A percentile compares a stretch with the other conserved stretches of the same genome.
Conservation (phyloP, 2,113 vertebrate genomes). For the Heloderma charlesbogerti region DNA sequence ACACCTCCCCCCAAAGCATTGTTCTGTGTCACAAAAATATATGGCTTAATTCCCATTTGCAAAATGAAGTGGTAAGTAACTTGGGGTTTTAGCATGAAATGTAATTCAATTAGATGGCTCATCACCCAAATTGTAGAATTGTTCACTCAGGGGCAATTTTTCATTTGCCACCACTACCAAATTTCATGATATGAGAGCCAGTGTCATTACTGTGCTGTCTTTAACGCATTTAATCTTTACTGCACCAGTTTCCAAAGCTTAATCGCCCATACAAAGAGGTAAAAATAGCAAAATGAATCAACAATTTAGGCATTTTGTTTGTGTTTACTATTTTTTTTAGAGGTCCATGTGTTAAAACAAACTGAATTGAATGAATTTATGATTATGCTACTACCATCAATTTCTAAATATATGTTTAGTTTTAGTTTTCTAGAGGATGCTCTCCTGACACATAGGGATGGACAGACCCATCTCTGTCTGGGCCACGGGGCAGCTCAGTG, state of each 20-base stretch:
- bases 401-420: not conserved
- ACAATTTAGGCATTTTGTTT: slow-evolving; percentile 13
- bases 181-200: slow-evolving; percentile 31
- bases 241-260: slow-evolving; percentile 21
- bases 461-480: no score
- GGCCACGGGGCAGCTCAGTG: no score
- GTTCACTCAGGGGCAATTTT: slow-evolving; percentile 34
- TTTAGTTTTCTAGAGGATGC: not conserved
- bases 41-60: slow-evolving; percentile 37
- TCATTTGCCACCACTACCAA: slow-evolving; percentile 13
- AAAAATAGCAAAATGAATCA: slow-evolving; percentile 25
- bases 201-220: slow-evolving; percentile 28
- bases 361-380: not conserved
- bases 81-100: slow-evolving; percentile 24
- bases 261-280: slow-evolving; percentile 19
- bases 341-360: not conserved
- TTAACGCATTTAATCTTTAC: slow-evolving; percentile 35
- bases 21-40: slow-evolving; percentile 26
- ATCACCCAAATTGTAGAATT: slow-evolving; percentile 32
- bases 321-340: slow-evolving; percentile 4
- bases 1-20: not conserved
- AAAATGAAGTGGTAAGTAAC: slow-evolving; percentile 40
- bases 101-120: slow-evolving; percentile 40
- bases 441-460: not conserved
- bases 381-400: not conserved